phyloP scores from a whole-genome alignment of 2,113 vertebrate genomes.

The Dromaius novaehollandiae region DNA sequence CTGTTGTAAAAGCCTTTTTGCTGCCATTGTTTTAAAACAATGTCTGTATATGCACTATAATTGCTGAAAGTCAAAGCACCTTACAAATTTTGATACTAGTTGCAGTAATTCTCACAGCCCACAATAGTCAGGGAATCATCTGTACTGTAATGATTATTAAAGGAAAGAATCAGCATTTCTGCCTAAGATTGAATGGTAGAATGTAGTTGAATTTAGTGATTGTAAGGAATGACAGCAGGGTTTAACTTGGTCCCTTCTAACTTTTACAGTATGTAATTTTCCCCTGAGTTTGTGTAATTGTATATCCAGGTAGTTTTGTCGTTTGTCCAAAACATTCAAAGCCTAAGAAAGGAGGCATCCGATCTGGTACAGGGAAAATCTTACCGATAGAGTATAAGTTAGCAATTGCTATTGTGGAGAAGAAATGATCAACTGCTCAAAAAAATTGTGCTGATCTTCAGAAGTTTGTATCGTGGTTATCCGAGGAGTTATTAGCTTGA shows the following conservation, averaged over 20 bases:
- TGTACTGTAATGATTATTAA: background rate
- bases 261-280: background rate
- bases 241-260: background rate
- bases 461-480: slow-evolving; percentile 20
- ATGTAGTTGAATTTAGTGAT: background rate
- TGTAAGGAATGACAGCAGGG: background rate
- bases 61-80: background rate
- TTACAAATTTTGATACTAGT: background rate
- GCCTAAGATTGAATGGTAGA: background rate
- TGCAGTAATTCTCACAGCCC: background rate
- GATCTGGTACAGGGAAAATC: background rate
- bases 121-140: background rate
- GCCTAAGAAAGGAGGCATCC: background rate
- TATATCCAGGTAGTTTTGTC: background rate
- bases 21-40: background rate
- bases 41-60: background rate
- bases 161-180: background rate
- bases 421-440: slow-evolving; percentile 15
- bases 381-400: background rate
- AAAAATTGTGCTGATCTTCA: background rate
- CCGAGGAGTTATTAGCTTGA: slow-evolving; percentile 16
- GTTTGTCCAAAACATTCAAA: slow-evolving; percentile 14
- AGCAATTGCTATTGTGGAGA: background rate
- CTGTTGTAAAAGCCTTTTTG: background rate
- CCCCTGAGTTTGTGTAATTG: background rate